Evolutionary conservation across 2,888 invertebrate species (phyloP).

Genomic region (Drosophila quasianomalipes): DNA sequence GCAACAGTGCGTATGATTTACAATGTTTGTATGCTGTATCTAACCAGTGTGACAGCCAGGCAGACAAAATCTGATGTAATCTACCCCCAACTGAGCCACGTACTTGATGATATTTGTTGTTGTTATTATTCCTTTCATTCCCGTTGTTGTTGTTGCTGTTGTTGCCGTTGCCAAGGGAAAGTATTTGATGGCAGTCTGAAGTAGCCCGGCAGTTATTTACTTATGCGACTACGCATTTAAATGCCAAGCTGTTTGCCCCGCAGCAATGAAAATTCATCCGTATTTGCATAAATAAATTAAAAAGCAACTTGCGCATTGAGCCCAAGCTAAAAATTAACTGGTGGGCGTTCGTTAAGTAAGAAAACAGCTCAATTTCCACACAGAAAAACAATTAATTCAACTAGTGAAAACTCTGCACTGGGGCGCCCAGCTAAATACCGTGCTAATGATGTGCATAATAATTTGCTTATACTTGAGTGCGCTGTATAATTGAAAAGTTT

Average conservation of each 20-base stretch:
- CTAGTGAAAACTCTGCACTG: slow-evolving; percentile 31
- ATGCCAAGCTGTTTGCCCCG: slow-evolving; percentile 33
- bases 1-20: slow-evolving; percentile 69
- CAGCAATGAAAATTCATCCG: slow-evolving; percentile 46
- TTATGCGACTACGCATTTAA: slow-evolving; percentile 47
- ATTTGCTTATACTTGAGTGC: slow-evolving; percentile 62
- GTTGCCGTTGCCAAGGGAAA: slow-evolving; percentile 20
- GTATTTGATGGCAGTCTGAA: slow-evolving; percentile 24
- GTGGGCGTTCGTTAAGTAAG: slow-evolving; percentile 49
- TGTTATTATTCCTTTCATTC: slow-evolving; percentile 5
- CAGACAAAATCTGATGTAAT: slow-evolving; percentile 26
- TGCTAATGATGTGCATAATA: slow-evolving; percentile 78
- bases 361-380: slow-evolving; percentile 67
- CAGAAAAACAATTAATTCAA: slow-evolving; percentile 65
- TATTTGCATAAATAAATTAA: slow-evolving; percentile 74
- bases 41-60: slow-evolving; percentile 14
- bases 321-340: slow-evolving; percentile 11
- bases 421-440: slow-evolving; percentile 55
- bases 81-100: slow-evolving; percentile 33
- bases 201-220: slow-evolving; percentile 41
- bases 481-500: slow-evolving; percentile 53
- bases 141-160: slow-evolving; percentile 24
- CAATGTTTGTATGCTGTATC: slow-evolving; percentile 57
- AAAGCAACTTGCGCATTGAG: slow-evolving; percentile 45
- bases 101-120: slow-evolving; percentile 45